Conservation (phyloP, 2,888 invertebrate genomes). For the Stomorhina lunata region DNA sequence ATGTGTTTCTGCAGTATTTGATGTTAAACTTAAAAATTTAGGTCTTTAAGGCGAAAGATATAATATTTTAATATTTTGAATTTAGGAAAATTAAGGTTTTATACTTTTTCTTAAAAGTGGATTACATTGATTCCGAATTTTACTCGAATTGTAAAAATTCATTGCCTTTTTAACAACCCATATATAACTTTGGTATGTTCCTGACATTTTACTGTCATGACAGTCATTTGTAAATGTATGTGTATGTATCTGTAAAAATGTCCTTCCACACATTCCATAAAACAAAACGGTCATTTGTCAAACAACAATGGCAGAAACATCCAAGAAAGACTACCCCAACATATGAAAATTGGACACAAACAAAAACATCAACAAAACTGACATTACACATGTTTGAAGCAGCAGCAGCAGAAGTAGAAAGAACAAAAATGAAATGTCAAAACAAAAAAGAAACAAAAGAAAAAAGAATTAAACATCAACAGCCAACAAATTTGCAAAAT, state of each 20-base stretch:
- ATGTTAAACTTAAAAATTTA: too few relatives aligned
- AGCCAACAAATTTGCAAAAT: slow-evolving; percentile 24
- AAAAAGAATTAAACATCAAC: neutral
- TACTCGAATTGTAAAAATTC: too few relatives aligned
- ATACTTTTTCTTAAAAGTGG: too few relatives aligned
- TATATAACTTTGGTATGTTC: slow-evolving; percentile 10
- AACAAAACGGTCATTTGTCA: slow-evolving; percentile 50
- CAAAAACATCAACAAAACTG: slow-evolving; percentile 21
- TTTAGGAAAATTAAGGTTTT: neutral
- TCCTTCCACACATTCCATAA: neutral
- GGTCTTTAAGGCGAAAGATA: neutral
- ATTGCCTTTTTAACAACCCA: too few relatives aligned
- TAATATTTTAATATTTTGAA: neutral
- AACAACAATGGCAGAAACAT: slow-evolving; percentile 9
- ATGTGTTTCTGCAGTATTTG: too few relatives aligned
- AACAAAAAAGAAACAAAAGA: neutral
- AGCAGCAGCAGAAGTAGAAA: neutral
- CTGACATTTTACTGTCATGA: slow-evolving; percentile 40
- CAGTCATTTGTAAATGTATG: too few relatives aligned
- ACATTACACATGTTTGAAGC: slow-evolving; percentile 53
- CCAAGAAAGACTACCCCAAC: slow-evolving; percentile 53
- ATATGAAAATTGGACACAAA: neutral
- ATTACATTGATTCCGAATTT: too few relatives aligned
- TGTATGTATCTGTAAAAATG: neutral
- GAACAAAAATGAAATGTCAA: slow-evolving; percentile 45